Evolutionary conservation across 2,888 invertebrate genomes (phyloP).

Genomic region (Diarsia brunnea): DNA sequence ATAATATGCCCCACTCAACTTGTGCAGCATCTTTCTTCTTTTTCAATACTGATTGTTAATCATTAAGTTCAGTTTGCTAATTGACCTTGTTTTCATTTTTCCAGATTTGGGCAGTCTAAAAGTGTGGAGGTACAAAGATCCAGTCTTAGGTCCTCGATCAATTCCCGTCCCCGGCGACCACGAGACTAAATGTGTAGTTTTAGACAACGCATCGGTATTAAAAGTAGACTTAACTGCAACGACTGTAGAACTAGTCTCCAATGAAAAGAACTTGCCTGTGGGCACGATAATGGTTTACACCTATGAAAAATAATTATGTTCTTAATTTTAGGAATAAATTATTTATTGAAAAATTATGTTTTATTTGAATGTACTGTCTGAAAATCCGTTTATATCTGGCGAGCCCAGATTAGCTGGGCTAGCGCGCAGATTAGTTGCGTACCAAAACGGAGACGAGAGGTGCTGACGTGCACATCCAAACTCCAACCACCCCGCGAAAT

Average conservation of each 20-base stretch:
- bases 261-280: constrained; percentile 85
- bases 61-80: background rate
- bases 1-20: background rate
- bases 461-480: no score
- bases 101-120: constrained; percentile 92
- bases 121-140: constrained; percentile 95
- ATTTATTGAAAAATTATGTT: constrained; percentile 60
- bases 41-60: background rate
- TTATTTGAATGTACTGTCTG: constrained; percentile 12
- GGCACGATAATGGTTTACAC: constrained; percentile 90
- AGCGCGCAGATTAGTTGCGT: background rate
- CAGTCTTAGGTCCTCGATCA: constrained; percentile 93
- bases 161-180: constrained; percentile 93
- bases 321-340: constrained; percentile 60
- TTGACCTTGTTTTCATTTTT: constrained; percentile 63
- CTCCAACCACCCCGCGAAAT: no score
- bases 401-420: no score
- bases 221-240: constrained; percentile 86
- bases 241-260: constrained; percentile 83
- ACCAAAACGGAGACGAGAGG: background rate
- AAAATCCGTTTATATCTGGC: background rate
- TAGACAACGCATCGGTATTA: constrained; percentile 88
- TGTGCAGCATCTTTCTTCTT: background rate
- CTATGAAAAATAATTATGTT: constrained; percentile 81
- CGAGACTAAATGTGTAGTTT: constrained; percentile 90